Base-by-base conservation (phyloP, 2,888 invertebrate species). In the Tachina fera region DNA sequence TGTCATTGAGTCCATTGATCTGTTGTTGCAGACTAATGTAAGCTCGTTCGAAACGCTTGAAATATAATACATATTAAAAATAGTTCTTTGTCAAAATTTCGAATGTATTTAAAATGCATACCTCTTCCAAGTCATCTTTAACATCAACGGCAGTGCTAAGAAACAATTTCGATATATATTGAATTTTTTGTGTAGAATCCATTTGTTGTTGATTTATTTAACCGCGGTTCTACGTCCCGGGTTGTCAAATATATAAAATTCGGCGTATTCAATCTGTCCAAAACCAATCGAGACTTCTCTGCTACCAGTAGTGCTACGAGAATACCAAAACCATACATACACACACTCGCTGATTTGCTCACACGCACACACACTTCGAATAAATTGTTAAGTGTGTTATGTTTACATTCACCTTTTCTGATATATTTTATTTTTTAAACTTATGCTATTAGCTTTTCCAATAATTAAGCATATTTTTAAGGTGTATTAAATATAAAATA, bases 81-180 rank as follows among this genome's bases (percentile, higher is more conserved):
- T n/a, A 14, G n/a, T 14, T 53, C 3, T 11, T n/a, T 11, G 13
- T 1, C 65, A 11, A 60, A n/a, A 31, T 8, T 65, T 67, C 60
- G 5, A 47, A 31, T 61, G 14, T 67, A 16, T 41, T 19, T n/a
- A 58, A 22, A 22, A 39, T 31, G 84, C 74, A 71, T 96, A 97
- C 97, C 97, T 97, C 97, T 93, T 97, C 97, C 93, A 96, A 95
- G 93, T 97, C 97, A 94, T 97, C 97, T 95, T 96, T 96, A 94
- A 95, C 96, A 95, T 97, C 97, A 93, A 97, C 96, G 92, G 95
- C 95, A 92, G 96, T 95, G 93, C 96, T 96, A 94, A 95, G 94
- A 94, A 97, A 96, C 94, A 97, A 94, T 94, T 96, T 96, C 91
- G 96, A 96, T 84, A 79, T 86, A 76, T 84, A 86, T 78, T 82